Base-by-base conservation (phyloP, 2,113 vertebrate genomes). In the Ifrita kowaldi region DNA sequence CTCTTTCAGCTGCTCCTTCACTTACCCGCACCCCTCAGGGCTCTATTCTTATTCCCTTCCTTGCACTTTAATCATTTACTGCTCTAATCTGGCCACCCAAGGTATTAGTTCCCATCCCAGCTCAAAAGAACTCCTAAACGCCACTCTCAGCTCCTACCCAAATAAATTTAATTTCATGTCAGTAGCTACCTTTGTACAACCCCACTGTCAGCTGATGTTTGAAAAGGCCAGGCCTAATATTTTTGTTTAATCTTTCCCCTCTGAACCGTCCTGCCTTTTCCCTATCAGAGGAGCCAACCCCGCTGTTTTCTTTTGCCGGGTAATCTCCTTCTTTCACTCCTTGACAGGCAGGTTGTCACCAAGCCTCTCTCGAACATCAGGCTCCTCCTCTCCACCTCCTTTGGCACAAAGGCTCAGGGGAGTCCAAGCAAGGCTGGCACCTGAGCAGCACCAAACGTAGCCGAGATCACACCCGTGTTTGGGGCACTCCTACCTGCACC, bases 311-410 rank as follows among this genome's bases (percentile, higher is more conserved):
- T 74, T 92, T 75, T 39, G 47, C 46, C 8, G 10, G n/a, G 47
- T 47, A 90, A 88, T 69, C 65, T 49, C 67, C 57, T 83, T 81
- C 83, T 59, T 85, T 82, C 78, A 28, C 39, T 76, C 78, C 44
- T 73, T 74, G 90, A 88, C 83, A 63, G 67, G 35, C 94, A 80
- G 86, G 68, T 56, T 92, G 79, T 78, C 91, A 89, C 90, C 83
- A 53, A 73, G 32, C 50, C 65, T 56, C 70, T 19, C 55, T 56
- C 73, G 41, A 44, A 9, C 28, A 27, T 2, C 27, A 79, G 53
- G 74, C 91, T 75, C 94, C 93, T 95, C 95, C 96, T 84, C 91
- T 73, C 91, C 5, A 44, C 57, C 78, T 82, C 57, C 69, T 67
- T 21, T 9, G 65, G 70, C 93, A 95, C 94, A 90, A 92, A 88